Base-by-base conservation (phyloP, 2,888 invertebrate genomes). In the Aphidoletes aphidimyza region DNA sequence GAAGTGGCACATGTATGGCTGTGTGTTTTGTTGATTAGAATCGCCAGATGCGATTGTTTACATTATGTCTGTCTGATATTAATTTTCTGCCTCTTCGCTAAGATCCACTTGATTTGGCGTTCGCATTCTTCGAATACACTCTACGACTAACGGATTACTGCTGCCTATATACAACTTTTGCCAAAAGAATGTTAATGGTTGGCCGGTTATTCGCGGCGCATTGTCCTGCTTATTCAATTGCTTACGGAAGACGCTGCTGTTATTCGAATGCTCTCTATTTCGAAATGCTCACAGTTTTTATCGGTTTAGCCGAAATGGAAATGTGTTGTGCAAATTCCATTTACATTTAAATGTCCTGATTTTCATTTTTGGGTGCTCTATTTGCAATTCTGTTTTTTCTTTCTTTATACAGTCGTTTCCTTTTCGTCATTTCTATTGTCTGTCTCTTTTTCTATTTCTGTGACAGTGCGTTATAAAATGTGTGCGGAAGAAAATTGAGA, bases 21-120 rank as follows among this genome's bases (percentile, higher is more conserved):
- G 22, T 22, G 22, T 54, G 54, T 54, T 6, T 54, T 54, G 54
- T 54, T 54, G 22, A 54, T 54, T 54, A 54, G n/a, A 54, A 54
- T 54, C 54, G 54, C n/a, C 54, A 54, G 54, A 54, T 22, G 54
- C 54, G 54, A 54, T 54, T 54, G 54, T 54, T 54, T 54, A 54
- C 54, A 54, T 54, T 54, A 54, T 54, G 54, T 54, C 54, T 54
- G 54, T 54, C 47, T 47, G 6, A 54, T n/a, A 54, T 54, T 54
- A 54, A 22, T 54, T 54, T 54, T 54, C n/a, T n/a, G n/a, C 22
- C 22, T 54, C 54, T n/a, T 14, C 54, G 14, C 54, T 54, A 5
- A n/a, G 22, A 54, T 54, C 54, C 54, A 54, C 54, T 22, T 22
- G 22, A 5, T 54, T 54, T 54, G 5, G 54, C 22, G n/a, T n/a